Evolutionary conservation across 2,113 vertebrate species (phyloP).

Genomic region (Oreochromis spilurus): DNA sequence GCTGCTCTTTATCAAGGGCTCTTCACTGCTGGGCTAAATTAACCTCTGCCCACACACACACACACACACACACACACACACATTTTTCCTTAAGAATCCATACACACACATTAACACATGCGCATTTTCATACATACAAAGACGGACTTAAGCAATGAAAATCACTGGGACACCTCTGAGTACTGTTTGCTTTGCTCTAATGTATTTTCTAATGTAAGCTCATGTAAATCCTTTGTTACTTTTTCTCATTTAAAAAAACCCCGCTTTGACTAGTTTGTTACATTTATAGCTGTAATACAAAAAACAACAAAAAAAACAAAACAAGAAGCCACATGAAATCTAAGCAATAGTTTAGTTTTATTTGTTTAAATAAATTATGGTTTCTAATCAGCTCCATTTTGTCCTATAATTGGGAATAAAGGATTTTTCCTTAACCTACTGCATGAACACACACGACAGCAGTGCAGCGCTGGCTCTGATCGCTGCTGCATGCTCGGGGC

Average conservation of each 20-base stretch:
- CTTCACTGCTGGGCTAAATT: conserved; percentile 69
- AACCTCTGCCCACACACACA: conserved; percentile 62
- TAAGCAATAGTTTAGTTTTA: neutral
- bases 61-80: neutral
- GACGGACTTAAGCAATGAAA: neutral
- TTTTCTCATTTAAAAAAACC: neutral
- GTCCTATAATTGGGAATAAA: neutral
- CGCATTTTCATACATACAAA: neutral
- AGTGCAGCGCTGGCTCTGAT: neutral
- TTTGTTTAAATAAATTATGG: neutral
- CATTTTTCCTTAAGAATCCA: neutral
- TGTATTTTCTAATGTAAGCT: neutral
- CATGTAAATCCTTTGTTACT: neutral
- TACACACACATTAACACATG: neutral
- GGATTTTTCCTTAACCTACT: neutral
- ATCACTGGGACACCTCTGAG: neutral
- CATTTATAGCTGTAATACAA: neutral
- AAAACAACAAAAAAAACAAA: neutral
- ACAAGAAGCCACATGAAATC: neutral
- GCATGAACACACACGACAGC: neutral
- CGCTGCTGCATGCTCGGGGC: neutral
- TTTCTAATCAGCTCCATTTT: neutral
- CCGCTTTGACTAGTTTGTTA: neutral
- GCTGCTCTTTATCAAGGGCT: conserved; percentile 71
- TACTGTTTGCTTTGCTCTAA: neutral